These are phyloP conservation scores for Dynastes tityus DNA, from an alignment of 2,888 invertebrate species.

Conservation along the genomic window DNA sequence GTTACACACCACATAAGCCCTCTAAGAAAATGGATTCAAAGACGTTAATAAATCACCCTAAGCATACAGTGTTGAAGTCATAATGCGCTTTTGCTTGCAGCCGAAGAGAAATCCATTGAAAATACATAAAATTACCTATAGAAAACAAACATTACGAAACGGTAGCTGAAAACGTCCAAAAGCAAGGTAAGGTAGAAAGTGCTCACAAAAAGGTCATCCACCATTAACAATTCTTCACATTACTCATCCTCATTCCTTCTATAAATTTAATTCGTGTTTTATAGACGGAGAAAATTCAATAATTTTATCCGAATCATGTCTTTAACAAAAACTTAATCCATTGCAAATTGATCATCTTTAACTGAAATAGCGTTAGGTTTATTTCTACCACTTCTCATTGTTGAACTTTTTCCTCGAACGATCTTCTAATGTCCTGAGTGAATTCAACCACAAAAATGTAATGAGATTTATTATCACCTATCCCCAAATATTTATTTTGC, in stretches of 20 bases:
- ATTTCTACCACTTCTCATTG: slow-evolving; percentile 26
- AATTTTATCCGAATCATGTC: too few relatives aligned
- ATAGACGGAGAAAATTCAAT: too few relatives aligned
- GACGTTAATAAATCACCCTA: slow-evolving; percentile 55
- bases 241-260: too few relatives aligned
- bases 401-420: slow-evolving; percentile 40
- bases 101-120: slow-evolving; percentile 49
- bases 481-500: slow-evolving; percentile 63
- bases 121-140: slow-evolving; percentile 49
- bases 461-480: slow-evolving; percentile 63
- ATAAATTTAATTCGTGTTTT: too few relatives aligned
- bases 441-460: slow-evolving; percentile 63
- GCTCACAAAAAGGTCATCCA: too few relatives aligned
- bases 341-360: too few relatives aligned
- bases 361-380: too few relatives aligned
- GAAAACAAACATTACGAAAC: slow-evolving; percentile 33
- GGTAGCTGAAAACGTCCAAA: not conserved
- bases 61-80: slow-evolving; percentile 54
- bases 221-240: too few relatives aligned
- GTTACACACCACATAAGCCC: slow-evolving; percentile 55
- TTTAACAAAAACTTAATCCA: too few relatives aligned
- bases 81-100: slow-evolving; percentile 54
- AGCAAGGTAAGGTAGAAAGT: slow-evolving; percentile 25
- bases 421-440: slow-evolving; percentile 59
- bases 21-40: slow-evolving; percentile 54